Evolutionary conservation across 2,113 vertebrate species (phyloP), one percentile per base, ranked within the genome.

Genomic region (Trogon surrucura): DNA sequence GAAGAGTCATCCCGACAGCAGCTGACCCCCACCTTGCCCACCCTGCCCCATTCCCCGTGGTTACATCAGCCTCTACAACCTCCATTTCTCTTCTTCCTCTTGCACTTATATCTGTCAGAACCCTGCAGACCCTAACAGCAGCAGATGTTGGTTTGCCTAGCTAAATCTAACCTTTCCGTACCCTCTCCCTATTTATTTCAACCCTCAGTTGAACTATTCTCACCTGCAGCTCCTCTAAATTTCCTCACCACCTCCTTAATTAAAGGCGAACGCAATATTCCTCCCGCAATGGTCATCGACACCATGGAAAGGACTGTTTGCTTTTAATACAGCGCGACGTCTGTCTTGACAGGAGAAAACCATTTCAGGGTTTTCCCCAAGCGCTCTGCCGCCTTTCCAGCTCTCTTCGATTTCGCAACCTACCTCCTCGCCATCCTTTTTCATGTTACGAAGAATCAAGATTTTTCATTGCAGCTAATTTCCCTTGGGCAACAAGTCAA

Each of bases 1-100:
- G 15, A 85, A 54, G 38, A 56, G 32, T 7, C 11, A 27, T 11
- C 34, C 36, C 0, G 0, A 74, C 0, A 1, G 72, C 7, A 5
- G 34, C 64, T 48, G 7, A 34, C 3, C 21, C 64, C 16, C 15
- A 54, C n/a, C 4, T 27, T 22, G 44, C 80, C 27, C 4, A 4
- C 50, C 13, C 27, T 51, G n/a, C 14, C 38, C 48, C 41, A 26
- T 66, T 47, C 36, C 48, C 62, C 3, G 1, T 29, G 13, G 23
- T 72, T 64, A 74, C 64, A 51, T 71, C 91, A 93, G 29, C 61
- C 47, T 71, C 38, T 20, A 51, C 32, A 51, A 32, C 29, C 19
- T 54, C 71, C 32, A 17, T 19, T 51, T 70, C 65, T 53, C 23
- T 58, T 58, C 57, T 16, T 65, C 71, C 41, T 85, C n/a, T n/a